phyloP scores from a whole-genome alignment of 2,888 invertebrate species.

The Busseola fusca region DNA sequence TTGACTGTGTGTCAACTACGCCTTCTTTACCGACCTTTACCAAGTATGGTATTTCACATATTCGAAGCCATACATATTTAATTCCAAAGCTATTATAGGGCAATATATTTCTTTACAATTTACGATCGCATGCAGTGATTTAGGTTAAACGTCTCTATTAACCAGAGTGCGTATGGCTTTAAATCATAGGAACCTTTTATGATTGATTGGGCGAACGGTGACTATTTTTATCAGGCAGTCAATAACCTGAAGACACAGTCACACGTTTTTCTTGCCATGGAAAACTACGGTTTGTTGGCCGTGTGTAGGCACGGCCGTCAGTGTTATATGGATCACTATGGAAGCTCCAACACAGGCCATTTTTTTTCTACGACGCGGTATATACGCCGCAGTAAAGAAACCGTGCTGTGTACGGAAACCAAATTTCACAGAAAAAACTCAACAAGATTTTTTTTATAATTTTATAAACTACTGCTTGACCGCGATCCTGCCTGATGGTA shows the following conservation, averaged over 20 bases:
- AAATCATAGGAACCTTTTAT: constrained; percentile 8
- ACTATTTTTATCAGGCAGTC: not conserved
- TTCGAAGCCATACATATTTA: constrained; percentile 45
- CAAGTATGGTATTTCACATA: constrained; percentile 38
- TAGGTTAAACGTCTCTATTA: constrained; percentile 15
- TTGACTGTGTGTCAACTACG: constrained; percentile 13
- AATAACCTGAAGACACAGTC: constrained; percentile 2
- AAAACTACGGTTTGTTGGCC: no score
- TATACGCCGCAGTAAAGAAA: not conserved
- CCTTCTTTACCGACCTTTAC: constrained; percentile 35
- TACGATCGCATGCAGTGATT: constrained; percentile 54
- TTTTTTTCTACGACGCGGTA: not conserved
- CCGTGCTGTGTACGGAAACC: not conserved
- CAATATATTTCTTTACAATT: constrained; percentile 44
- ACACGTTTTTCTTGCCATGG: not conserved
- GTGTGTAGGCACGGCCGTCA: no score
- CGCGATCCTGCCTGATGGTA: no score
- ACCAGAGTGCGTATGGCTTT: constrained; percentile 22
- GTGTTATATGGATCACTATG: no score
- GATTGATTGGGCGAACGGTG: no score
- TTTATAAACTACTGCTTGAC: no score
- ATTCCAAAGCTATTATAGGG: constrained; percentile 37
- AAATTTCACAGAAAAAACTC: no score
- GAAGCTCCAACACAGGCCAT: not conserved
- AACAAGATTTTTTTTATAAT: no score